Conservation (phyloP, 2,113 vertebrate genomes). For the Pachyramphus minor region DNA sequence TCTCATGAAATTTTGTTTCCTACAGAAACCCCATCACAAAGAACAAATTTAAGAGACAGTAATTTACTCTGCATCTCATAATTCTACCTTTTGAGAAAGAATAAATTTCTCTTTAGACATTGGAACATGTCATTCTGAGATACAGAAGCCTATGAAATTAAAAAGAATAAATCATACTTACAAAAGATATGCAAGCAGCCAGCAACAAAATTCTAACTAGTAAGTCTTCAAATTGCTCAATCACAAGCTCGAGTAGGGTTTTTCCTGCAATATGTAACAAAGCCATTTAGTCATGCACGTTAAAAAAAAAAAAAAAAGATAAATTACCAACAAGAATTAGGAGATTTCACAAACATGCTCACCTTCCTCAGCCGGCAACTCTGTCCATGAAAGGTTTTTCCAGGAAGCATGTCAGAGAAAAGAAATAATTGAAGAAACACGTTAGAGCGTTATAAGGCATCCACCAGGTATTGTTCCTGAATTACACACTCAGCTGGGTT, state of each 20-base stretch:
- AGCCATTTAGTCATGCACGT: background rate
- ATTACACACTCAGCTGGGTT: background rate
- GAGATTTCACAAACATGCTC: constrained; percentile 21
- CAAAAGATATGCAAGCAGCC: constrained; percentile 98
- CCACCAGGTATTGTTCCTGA: background rate
- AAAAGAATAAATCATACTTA: constrained; percentile 77
- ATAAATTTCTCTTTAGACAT: background rate
- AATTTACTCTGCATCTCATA: background rate
- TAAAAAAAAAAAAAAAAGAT: background rate
- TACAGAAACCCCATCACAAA: background rate
- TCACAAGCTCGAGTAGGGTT: constrained; percentile 93
- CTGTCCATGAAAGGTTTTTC: constrained; percentile 71
- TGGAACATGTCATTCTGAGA: background rate
- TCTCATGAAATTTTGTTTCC: background rate
- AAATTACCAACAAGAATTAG: background rate
- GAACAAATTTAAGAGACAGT: background rate
- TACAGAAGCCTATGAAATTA: background rate
- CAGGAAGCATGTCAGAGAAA: constrained; percentile 46
- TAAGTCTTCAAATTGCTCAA: constrained; percentile 98
- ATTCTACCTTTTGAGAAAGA: background rate
- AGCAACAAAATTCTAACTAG: constrained; percentile 96
- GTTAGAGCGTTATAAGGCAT: constrained; percentile 2
- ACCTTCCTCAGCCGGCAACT: constrained; percentile 97
- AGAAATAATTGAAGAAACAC: background rate
- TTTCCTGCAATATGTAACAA: constrained; percentile 81